Evolutionary conservation across 2,888 invertebrate species (phyloP).

Genomic region (Pseudoips prasinana): DNA sequence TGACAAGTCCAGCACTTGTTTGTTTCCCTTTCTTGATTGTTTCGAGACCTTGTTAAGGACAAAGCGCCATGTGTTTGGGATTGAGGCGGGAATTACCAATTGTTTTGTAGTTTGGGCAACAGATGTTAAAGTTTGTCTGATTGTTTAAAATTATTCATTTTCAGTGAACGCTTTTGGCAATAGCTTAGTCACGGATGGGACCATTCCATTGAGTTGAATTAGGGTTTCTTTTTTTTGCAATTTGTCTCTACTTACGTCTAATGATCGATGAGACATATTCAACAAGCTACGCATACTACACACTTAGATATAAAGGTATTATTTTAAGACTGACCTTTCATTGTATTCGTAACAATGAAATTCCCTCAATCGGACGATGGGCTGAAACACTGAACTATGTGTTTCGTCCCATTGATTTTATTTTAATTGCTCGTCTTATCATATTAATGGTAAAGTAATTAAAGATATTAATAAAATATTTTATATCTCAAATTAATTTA

Average conservation of each 20-base stretch:
- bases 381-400: too few relatives aligned
- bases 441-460: too few relatives aligned
- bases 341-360: too few relatives aligned
- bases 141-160: slow-evolving; percentile 22
- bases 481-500: too few relatives aligned
- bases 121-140: slow-evolving; percentile 49
- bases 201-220: neutral
- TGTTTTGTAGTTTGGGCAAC: slow-evolving; percentile 42
- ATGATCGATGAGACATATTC: neutral
- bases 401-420: too few relatives aligned
- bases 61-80: slow-evolving; percentile 65
- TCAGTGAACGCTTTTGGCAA: slow-evolving; percentile 3
- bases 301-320: too few relatives aligned
- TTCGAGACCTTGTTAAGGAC: slow-evolving; percentile 44
- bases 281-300: too few relatives aligned
- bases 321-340: too few relatives aligned
- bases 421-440: too few relatives aligned
- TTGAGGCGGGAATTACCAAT: slow-evolving; percentile 30
- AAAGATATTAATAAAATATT: too few relatives aligned
- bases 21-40: slow-evolving; percentile 52
- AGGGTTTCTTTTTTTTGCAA: slow-evolving; percentile 1
- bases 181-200: slow-evolving; percentile 7
- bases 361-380: too few relatives aligned
- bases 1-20: slow-evolving; percentile 63
- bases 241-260: slow-evolving; percentile 6